Conservation (phyloP, 2,888 invertebrate genomes). For the Eupithecia subfuscata region DNA sequence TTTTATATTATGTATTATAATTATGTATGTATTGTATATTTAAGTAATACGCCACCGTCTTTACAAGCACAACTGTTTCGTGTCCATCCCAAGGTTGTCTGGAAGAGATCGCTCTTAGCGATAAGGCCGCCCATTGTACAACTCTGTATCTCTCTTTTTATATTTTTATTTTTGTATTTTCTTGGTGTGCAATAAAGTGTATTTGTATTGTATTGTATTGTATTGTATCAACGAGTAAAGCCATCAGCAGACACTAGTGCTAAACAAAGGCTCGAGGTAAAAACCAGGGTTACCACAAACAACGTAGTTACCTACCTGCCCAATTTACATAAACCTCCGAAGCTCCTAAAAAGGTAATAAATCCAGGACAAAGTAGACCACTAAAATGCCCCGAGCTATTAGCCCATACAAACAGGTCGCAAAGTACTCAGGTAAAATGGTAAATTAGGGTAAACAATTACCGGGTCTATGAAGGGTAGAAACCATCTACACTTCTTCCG, state of each 20-base stretch:
- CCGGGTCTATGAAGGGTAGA: neutral
- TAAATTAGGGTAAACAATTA: neutral
- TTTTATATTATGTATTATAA: no score
- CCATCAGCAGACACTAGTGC: neutral
- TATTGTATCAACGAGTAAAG: neutral
- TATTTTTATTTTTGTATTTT: no score
- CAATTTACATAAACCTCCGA: constrained; percentile 7
- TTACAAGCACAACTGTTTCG: no score
- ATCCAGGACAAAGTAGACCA: constrained; percentile 13
- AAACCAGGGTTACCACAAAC: neutral
- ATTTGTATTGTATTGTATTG: no score
- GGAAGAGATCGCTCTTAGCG: no score
- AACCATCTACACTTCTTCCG: neutral
- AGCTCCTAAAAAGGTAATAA: constrained; percentile 13
- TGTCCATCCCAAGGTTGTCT: no score
- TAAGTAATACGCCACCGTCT: no score
- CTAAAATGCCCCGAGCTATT: constrained; percentile 13
- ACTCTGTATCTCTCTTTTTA: no score
- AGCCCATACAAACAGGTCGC: constrained; percentile 10
- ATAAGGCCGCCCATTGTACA: no score
- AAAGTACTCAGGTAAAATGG: neutral
- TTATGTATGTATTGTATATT: no score
- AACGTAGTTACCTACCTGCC: neutral
- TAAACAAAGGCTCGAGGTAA: neutral
- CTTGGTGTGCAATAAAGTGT: no score